These are phyloP conservation scores for Heliothis subflexa DNA, from an alignment of 1,140 invertebrate species.

Conservation along the genomic window DNA sequence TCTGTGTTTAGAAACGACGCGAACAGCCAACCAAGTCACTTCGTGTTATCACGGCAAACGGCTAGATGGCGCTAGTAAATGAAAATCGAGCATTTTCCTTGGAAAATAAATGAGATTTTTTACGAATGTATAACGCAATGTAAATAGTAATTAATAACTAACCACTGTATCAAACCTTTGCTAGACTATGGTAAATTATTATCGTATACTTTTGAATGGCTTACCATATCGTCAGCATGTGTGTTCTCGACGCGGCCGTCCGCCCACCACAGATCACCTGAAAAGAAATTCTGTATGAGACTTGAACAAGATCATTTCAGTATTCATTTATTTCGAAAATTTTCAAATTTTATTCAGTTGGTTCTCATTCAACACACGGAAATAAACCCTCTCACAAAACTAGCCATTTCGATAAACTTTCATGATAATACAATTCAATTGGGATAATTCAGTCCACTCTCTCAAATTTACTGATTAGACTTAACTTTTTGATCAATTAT, in stretches of 20 bases:
- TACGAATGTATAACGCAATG: not conserved
- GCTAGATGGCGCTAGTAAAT: slow-evolving; percentile 66
- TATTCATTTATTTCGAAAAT: too few species aligned
- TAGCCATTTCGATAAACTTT: too few species aligned
- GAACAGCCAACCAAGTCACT: not conserved
- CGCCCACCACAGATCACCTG: slow-evolving; percentile 76
- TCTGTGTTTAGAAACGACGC: not conserved
- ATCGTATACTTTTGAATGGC: slow-evolving; percentile 21
- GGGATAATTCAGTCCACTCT: too few species aligned
- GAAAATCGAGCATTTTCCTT: slow-evolving; percentile 13
- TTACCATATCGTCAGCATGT: slow-evolving; percentile 84
- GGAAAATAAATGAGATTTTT: not conserved
- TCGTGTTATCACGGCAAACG: not conserved
- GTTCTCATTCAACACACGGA: too few species aligned
- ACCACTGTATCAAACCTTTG: too few species aligned
- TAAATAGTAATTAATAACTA: too few species aligned
- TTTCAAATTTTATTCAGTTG: too few species aligned
- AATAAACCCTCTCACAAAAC: too few species aligned
- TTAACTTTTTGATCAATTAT: too few species aligned
- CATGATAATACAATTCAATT: too few species aligned
- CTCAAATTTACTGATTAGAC: too few species aligned
- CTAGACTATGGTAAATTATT: not conserved
- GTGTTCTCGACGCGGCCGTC: slow-evolving; percentile 70
- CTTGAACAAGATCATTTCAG: too few species aligned
- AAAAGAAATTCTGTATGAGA: slow-evolving; percentile 50